Percentiles rank a stretch among this genome's conserved stretches.
These are phyloP conservation scores for Agonopterix heracliana DNA, from an alignment of 2,888 invertebrate species.

Conservation along the genomic window DNA sequence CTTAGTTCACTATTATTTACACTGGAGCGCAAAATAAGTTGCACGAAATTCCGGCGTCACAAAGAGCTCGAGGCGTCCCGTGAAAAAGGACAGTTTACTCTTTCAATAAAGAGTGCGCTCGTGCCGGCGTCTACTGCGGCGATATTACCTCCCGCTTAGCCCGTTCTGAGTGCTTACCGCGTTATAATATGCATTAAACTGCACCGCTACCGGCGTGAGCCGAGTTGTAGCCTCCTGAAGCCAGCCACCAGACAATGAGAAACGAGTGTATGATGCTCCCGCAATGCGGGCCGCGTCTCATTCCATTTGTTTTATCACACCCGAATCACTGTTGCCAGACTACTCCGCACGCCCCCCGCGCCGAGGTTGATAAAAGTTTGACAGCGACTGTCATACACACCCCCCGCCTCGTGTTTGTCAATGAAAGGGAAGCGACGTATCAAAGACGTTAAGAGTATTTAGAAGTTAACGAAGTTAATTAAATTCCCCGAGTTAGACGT, in stretches of 20 bases:
- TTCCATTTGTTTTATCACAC: conserved; percentile 69
- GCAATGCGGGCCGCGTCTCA: conserved; percentile 62
- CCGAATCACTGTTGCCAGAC: conserved; percentile 68
- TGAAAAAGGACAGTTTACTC: conserved; percentile 72
- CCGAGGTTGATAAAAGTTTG: conserved; percentile 64
- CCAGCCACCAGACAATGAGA: conserved; percentile 66
- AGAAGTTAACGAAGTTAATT: conserved; percentile 76
- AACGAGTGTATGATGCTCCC: conserved; percentile 67
- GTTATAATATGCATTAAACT: conserved; percentile 75
- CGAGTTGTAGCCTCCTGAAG: conserved; percentile 49
- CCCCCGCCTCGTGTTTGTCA: conserved; percentile 56
- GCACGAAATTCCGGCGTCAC: conserved; percentile 54
- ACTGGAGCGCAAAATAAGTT: conserved; percentile 61
- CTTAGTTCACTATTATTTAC: conserved; percentile 62
- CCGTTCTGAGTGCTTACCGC: conserved; percentile 65
- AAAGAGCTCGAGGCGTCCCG: conserved; percentile 60
- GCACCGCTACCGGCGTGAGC: conserved; percentile 45
- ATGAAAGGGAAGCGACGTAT: conserved; percentile 65
- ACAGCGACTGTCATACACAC: conserved; percentile 64
- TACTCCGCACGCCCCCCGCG: conserved; percentile 43
- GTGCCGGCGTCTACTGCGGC: conserved; percentile 42
- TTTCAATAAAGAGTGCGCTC: conserved; percentile 66
- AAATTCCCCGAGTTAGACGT: conserved; percentile 69
- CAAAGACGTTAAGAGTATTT: conserved; percentile 75
- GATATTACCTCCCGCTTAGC: conserved; percentile 61